These are phyloP conservation scores for Fringilla coelebs DNA, from an alignment of 2,797 vertebrate genomes.

Conservation along the genomic window DNA sequence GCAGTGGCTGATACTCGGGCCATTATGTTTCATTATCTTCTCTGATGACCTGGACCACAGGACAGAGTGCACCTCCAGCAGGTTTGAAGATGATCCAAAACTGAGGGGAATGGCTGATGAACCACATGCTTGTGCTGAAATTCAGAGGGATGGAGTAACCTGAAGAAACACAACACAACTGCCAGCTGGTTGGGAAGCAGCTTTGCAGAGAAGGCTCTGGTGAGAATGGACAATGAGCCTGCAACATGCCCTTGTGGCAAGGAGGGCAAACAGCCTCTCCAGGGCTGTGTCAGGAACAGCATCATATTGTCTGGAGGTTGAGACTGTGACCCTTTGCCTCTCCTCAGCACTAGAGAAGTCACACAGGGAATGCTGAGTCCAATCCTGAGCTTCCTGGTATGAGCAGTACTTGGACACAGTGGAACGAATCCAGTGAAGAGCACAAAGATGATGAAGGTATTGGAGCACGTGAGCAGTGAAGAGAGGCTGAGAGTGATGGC, in stretches of 20 bases:
- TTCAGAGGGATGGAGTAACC: neutral
- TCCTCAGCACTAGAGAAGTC: neutral
- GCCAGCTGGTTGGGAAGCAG: neutral
- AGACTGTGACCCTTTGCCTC: neutral
- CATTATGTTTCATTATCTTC: neutral
- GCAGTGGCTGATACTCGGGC: neutral
- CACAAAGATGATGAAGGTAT: neutral
- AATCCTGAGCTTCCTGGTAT: neutral
- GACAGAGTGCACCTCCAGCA: neutral
- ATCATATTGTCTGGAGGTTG: neutral
- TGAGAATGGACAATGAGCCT: rapidly evolving
- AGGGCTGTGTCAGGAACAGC: neutral
- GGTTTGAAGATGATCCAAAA: neutral
- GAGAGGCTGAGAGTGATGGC: neutral
- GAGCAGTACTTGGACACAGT: neutral
- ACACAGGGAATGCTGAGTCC: neutral
- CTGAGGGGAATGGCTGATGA: neutral
- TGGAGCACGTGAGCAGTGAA: neutral
- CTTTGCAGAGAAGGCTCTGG: neutral
- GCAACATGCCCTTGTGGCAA: neutral
- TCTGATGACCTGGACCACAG: neutral
- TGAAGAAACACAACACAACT: neutral
- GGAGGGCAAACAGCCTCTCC: neutral
- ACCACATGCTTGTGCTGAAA: neutral
- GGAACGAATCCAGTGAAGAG: neutral